Evolutionary conservation across 2,888 invertebrate genomes (phyloP), one percentile per base, ranked within the genome.

Genomic region (Tetranychus truncatus): DNA sequence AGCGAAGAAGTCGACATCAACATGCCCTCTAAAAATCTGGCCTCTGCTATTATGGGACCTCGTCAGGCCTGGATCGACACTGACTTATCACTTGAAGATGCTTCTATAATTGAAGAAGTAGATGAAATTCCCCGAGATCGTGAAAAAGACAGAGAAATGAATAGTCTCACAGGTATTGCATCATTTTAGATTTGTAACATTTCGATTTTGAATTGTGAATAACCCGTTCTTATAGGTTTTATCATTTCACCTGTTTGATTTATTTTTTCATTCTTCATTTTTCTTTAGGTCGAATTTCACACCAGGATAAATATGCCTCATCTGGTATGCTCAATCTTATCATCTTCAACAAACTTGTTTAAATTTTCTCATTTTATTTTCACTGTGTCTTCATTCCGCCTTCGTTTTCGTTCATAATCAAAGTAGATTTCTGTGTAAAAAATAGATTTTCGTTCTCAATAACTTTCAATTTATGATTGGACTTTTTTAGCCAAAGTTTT

Each of bases 261-360:
- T 4, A 15, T 34, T 72, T 9, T 7, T 55, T 55, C 1, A 72
- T 45, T 72, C n/a, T 45, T 18, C 2, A 15, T 20, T 34, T 72
- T 34, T 76, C 71, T 11, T 75, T 73, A 91, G 95, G 95, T 82
- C 92, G 92, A 84, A 92, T 92, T 91, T 96, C 97, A 78, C 95
- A 96, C 86, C 96, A 96, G 79, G 96, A 95, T 81, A 97, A 97
- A 86, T 97, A 95, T 84, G 95, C 97, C 78, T 95, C 95, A 79
- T 95, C 96, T 85, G 96, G 96, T 97, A 88, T 80, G 81, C 79
- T 75, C 66, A 66, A 11, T 24, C 66, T 74, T 18, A 34, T 76
- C 45, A 44, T 72, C 44, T 76, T 71, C 21, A 24, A 75, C 75
- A 34, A 34, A 34, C 4, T 5, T 3, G 4, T 76, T 77, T 75